Evolutionary conservation across 2,113 vertebrate species (phyloP), one percentile per base, ranked within the genome.

Genomic region (Xenopus borealis): DNA sequence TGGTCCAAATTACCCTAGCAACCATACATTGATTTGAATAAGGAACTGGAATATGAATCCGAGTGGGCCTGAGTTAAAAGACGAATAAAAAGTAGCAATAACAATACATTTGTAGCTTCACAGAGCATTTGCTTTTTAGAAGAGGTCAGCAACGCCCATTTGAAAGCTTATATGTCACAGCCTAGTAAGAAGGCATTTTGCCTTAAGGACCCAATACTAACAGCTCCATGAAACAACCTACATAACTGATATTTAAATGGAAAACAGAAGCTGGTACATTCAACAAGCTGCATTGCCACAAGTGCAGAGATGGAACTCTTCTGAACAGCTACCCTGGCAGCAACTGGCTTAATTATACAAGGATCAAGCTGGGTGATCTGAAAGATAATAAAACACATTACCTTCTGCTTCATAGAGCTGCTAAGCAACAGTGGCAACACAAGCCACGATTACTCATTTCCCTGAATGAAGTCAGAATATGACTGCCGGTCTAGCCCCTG

Each of bases 361-460:
- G 17, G 19, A 46, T 19, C 17, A 66, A 12, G 66, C 52, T 46
- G 50, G 27, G 53, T 59, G 33, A 20, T 59, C 52, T 73, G 23
- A 30, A 27, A 52, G 33, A 44, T 18, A 53, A 53, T 27, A 53
- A 44, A 69, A 18, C 20, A 3, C 27, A 13, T 19, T 52, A 45
- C n/a, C 52, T 12, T 61, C 16, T 50, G 72, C 55, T 33, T 59
- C 72, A 23, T 17, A 10, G 40, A 11, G 64, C 64, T 75, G 72
- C 72, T 69, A 69, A 33, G 72, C 72, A 69, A 62, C 72, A 52
- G 57, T 52, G 53, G 72, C 27, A 68, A 75, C 20, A 0, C 23
- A 50, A 62, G 55, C 67, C 64, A 19, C 18, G 12, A 68, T 75
- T 75, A 75, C 72, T 75, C 72, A 75, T 58, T 67, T 44, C 33